These are phyloP conservation scores for Bubo blakistoni DNA, from an alignment of 2,113 vertebrate species.

Conservation along the genomic window DNA sequence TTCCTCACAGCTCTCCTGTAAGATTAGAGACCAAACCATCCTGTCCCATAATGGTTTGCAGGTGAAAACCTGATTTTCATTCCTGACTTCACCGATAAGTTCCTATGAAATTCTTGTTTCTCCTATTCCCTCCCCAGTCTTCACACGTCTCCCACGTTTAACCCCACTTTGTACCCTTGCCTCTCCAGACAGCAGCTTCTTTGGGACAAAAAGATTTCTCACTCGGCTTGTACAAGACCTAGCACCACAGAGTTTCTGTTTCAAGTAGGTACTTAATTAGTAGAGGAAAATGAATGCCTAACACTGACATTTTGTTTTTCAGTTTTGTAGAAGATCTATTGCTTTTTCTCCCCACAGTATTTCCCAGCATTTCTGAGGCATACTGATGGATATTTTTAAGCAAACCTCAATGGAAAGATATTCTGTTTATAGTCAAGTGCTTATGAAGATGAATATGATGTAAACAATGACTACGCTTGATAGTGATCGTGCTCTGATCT, in stretches of 20 bases:
- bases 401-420: background rate
- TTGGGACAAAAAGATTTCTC: background rate
- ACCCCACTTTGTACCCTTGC: background rate
- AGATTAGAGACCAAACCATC: background rate
- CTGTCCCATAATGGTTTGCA: background rate
- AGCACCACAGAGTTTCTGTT: background rate
- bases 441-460: constrained; percentile 54
- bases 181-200: background rate
- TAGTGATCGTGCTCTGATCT: background rate
- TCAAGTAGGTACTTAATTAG: background rate
- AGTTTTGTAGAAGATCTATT: background rate
- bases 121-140: background rate
- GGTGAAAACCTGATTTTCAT: background rate
- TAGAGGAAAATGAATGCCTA: background rate
- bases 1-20: background rate
- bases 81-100: background rate
- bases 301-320: background rate
- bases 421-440: constrained; percentile 13
- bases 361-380: background rate
- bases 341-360: background rate
- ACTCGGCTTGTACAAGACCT: background rate
- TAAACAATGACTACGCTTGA: constrained; percentile 28
- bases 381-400: constrained; percentile 4
- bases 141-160: background rate
- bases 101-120: background rate